phyloP scores from a whole-genome alignment of 1,140 invertebrate species.

The Diachasmimorpha longicaudata region DNA sequence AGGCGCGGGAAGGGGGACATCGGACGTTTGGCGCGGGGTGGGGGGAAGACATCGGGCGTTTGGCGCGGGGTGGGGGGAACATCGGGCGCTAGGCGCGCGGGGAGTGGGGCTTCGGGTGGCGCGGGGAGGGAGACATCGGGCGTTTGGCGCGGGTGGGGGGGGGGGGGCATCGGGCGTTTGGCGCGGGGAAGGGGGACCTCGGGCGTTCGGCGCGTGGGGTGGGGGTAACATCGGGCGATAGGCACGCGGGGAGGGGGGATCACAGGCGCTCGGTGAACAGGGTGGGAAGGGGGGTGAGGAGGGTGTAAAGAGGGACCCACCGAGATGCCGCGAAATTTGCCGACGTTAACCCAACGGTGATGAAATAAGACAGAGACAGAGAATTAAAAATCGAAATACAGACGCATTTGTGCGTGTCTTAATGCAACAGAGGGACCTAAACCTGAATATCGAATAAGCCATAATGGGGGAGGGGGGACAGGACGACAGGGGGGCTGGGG shows the following conservation, averaged over 20 bases:
- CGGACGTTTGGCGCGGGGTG: too few relatives aligned
- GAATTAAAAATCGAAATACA: background rate
- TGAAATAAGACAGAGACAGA: background rate
- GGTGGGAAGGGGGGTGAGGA: conserved; percentile 18
- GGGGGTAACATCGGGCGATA: too few relatives aligned
- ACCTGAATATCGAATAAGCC: background rate
- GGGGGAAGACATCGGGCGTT: too few relatives aligned
- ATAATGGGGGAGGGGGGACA: background rate
- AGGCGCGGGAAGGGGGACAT: too few relatives aligned
- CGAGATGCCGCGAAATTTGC: conserved; percentile 27
- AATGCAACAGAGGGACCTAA: background rate
- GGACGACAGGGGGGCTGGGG: too few relatives aligned
- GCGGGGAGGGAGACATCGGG: background rate
- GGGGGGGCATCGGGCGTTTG: conserved; percentile 2
- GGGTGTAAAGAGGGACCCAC: conserved; percentile 10
- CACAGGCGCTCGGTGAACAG: too few relatives aligned
- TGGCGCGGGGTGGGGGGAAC: too few relatives aligned
- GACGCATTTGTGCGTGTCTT: background rate
- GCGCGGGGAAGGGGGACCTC: conserved; percentile 24
- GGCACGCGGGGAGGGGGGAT: too few relatives aligned
- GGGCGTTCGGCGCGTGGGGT: too few relatives aligned
- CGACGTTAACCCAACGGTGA: conserved; percentile 9
- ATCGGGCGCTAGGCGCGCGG: too few relatives aligned
- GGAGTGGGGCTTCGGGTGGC: too few relatives aligned
- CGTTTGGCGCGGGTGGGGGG: conserved; percentile 20